Base-by-base conservation (phyloP, 2,797 vertebrate species). In the Podarcis siculus region DNA sequence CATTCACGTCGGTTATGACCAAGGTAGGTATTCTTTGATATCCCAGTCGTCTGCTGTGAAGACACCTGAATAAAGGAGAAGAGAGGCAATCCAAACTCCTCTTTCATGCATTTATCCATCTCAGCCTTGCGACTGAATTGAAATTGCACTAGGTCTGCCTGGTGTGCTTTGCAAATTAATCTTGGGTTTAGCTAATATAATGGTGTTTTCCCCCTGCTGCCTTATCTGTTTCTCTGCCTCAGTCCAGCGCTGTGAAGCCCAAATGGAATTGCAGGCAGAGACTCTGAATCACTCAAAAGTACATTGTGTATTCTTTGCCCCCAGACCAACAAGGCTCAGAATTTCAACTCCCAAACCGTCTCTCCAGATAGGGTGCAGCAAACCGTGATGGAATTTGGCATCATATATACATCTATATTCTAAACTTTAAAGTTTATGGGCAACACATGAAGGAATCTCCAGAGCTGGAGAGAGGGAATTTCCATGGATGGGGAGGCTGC, bases 141-240 rank as follows among this genome's bases (percentile, higher is more conserved):
- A 79, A 71, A 86, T 86, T 72, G 64, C 8, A 17, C 64, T 32
- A n/a, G n/a, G 39, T 78, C 84, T 78, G 67, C 77, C 25, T 39
- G 77, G 32, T 80, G 35, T 80, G 77, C 25, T 86, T 72, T 86
- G 49, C 42, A 80, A 84, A 80, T 79, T 86, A 80, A 80, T 80
- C 69, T 72, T 39, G 17, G 78, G 69, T 86, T 80, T 72, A 80
- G 45, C 49, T 61, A 80, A 79, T 86, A 79, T 79, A 39, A 71
- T 79, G 45, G 35, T 25, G 13, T 58, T 71, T 55, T 69, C 39
- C 30, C 35, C 45, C 32, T 27, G 19, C 19, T 27, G 42, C 21
- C 32, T 86, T 86, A 86, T 86, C 77, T 69, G 10, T 69, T 86
- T 79, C 66, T 49, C 78, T 69, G 77, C 45, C 45, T 71, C 77